A percentile compares a stretch with the other conserved stretches of the same genome.
Evolutionary conservation across 2,113 vertebrate genomes (phyloP).

Genomic region (Gymnobelideus leadbeateri): DNA sequence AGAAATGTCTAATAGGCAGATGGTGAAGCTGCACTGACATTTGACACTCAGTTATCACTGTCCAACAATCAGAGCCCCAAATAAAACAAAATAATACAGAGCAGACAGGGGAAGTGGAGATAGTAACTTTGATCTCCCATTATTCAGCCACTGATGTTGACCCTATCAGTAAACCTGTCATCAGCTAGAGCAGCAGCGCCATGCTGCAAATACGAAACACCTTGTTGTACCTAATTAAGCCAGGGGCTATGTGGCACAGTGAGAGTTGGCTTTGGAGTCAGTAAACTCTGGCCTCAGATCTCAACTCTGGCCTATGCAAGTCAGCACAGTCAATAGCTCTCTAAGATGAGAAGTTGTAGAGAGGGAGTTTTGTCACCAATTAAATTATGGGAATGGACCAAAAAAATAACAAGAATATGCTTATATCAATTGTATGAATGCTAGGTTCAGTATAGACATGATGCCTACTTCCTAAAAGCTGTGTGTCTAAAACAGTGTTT

Average conservation of each 20-base stretch:
- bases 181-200: not conserved
- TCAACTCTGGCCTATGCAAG: not conserved
- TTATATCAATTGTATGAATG: not conserved
- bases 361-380: not conserved
- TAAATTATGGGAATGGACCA: not conserved
- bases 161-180: constrained; percentile 10
- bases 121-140: constrained; percentile 16
- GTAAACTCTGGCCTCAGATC: not conserved
- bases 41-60: not conserved
- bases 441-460: not conserved
- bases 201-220: not conserved
- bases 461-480: not conserved
- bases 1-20: not conserved
- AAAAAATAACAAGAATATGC: not conserved
- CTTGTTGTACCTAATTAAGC: not conserved
- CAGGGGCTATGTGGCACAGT: not conserved
- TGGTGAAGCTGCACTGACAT: not conserved
- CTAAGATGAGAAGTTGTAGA: not conserved
- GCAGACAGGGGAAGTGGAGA: constrained; percentile 19
- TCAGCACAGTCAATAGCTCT: not conserved
- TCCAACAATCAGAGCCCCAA: not conserved
- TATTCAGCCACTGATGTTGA: constrained; percentile 31
- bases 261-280: not conserved
- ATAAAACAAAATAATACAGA: not conserved
- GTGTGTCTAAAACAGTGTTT: not conserved